Percentiles rank a stretch among this genome's conserved stretches.
phyloP scores from a whole-genome alignment of 2,797 vertebrate species.

The Parauchenoglanis ngamensis region DNA sequence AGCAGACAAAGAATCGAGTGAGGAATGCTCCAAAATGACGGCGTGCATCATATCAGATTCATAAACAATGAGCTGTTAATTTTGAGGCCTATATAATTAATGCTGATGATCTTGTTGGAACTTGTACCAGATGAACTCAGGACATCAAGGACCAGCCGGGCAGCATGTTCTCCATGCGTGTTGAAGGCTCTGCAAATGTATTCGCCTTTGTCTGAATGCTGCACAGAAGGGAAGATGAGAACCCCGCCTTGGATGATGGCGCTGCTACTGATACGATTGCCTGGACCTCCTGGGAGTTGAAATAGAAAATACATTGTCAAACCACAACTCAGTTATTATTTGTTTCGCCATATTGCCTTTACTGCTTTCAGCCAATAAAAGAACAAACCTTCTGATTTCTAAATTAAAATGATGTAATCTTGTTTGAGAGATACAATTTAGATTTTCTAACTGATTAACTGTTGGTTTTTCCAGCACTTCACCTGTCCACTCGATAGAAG shows the following conservation, averaged over 20 bases:
- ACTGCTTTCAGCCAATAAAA: background rate
- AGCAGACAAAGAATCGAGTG: conserved; percentile 53
- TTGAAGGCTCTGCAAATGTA: conserved; percentile 88
- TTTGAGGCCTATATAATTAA: background rate
- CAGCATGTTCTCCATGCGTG: conserved; percentile 84
- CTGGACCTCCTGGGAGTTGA: conserved; percentile 9
- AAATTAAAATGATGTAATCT: background rate
- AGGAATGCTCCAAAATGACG: background rate
- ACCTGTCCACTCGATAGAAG: conserved; percentile 74
- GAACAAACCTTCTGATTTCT: background rate
- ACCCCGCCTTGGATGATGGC: conserved; percentile 78
- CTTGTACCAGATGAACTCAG: conserved; percentile 76
- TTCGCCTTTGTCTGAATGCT: conserved; percentile 80
- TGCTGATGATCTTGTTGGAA: background rate
- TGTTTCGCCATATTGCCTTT: background rate
- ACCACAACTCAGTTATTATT: background rate
- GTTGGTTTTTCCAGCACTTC: background rate
- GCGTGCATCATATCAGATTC: background rate
- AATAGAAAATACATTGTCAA: background rate
- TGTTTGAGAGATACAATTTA: background rate
- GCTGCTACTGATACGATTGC: conserved; percentile 75
- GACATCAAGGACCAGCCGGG: conserved; percentile 81
- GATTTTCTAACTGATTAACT: background rate
- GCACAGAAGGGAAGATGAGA: conserved; percentile 77
- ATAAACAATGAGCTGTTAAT: background rate